These are phyloP conservation scores for Holothuria glaberrima DNA, from an alignment of 35 echinoderm and acorn worm genomes.

Conservation along the genomic window DNA sequence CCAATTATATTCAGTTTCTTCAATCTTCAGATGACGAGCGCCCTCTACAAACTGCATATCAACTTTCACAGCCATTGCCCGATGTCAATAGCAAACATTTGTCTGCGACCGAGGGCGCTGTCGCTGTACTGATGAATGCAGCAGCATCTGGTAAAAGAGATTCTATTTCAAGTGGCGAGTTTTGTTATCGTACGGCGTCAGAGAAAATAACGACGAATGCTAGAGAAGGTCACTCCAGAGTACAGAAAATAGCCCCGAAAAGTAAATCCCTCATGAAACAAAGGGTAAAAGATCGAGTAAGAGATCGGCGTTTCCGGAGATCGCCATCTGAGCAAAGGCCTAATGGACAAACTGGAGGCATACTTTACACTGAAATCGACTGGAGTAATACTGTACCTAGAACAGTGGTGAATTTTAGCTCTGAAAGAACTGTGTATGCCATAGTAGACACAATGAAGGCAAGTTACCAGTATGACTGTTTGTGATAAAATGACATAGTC, in stretches of 20 bases:
- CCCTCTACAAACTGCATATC: too few species aligned
- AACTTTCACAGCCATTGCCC: too few species aligned
- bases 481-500: too few species aligned
- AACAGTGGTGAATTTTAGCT: background rate
- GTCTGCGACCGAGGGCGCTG: background rate
- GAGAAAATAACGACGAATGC: background rate
- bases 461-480: too few species aligned
- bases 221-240: background rate
- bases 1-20: too few species aligned
- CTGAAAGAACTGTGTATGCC: constrained; percentile 8
- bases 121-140: background rate
- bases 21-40: too few species aligned
- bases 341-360: background rate
- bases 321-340: too few species aligned
- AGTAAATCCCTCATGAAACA: background rate
- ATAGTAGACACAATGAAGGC: background rate
- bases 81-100: background rate
- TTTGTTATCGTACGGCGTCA: constrained; percentile 11
- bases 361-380: constrained; percentile 15
- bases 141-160: background rate
- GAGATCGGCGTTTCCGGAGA: too few species aligned
- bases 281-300: too few species aligned
- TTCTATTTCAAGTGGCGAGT: background rate
- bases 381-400: background rate
- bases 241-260: background rate